Conservation (phyloP, 1,140 invertebrate species). For the Caenorhabditis latens region DNA sequence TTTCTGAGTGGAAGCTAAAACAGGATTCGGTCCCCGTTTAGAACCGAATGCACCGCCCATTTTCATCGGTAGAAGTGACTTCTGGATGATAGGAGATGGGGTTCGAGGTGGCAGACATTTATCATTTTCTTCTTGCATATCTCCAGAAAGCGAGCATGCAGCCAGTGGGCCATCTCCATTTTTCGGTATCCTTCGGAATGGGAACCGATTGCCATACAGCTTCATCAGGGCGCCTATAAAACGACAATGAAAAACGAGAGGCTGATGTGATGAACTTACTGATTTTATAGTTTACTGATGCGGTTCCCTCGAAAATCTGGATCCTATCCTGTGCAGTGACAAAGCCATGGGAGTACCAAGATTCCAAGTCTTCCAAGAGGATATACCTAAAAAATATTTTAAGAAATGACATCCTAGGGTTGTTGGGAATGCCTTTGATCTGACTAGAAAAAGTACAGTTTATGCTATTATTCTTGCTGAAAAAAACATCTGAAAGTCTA, state of each 20-base stretch:
- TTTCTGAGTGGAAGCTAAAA: no score
- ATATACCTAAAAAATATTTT: not conserved
- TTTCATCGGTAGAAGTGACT: not conserved
- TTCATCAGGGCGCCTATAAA: not conserved
- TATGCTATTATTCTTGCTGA: no score
- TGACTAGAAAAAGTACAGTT: no score
- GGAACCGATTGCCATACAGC: not conserved
- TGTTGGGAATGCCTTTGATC: no score
- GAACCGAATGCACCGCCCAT: not conserved
- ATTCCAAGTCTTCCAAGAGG: not conserved
- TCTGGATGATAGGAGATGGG: not conserved
- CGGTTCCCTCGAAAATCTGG: not conserved
- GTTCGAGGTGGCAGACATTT: not conserved
- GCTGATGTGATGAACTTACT: not conserved
- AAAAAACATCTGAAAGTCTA: no score
- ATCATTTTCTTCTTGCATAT: not conserved
- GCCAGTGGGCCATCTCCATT: not conserved
- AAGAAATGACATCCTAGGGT: no score
- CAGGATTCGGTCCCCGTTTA: not conserved
- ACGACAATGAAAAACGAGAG: no score
- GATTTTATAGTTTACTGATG: not conserved
- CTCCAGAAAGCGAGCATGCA: not conserved
- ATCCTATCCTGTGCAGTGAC: not conserved
- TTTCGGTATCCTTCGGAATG: not conserved
- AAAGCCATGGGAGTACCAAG: not conserved